Evolutionary conservation across 2,113 vertebrate genomes (phyloP).

Genomic region (Oceanodroma tethys): DNA sequence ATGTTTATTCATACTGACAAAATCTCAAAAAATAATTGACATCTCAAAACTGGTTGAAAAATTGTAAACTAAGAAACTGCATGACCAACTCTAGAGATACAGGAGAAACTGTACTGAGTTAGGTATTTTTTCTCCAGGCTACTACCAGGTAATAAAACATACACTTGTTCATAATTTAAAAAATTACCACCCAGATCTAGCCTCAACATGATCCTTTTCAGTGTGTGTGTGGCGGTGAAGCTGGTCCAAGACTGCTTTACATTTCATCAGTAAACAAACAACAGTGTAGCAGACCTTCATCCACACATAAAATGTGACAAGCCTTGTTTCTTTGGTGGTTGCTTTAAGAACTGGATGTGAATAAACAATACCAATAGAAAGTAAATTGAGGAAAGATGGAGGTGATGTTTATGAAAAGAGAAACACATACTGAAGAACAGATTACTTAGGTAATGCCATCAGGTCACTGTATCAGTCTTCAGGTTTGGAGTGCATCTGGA

Average conservation of each 20-base stretch:
- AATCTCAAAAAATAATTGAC: neutral
- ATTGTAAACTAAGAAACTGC: neutral
- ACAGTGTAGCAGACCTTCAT: neutral
- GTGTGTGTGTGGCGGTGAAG: neutral
- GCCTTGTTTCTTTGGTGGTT: neutral
- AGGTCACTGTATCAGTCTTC: neutral
- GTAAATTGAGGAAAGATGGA: neutral
- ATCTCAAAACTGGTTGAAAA: neutral
- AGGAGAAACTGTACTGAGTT: neutral
- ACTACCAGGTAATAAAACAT: neutral
- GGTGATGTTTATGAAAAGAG: neutral
- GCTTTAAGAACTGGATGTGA: neutral
- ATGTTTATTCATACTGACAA: neutral
- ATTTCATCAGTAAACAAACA: neutral
- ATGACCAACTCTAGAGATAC: neutral
- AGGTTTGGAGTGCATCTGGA: neutral
- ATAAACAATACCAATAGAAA: neutral
- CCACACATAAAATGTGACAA: neutral
- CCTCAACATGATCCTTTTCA: neutral
- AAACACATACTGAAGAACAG: neutral
- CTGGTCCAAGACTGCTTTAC: neutral
- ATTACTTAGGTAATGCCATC: neutral
- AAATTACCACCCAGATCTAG: neutral
- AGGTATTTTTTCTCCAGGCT: neutral
- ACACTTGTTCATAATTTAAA: neutral